A percentile compares a stretch with the other conserved stretches of the same genome.
Evolutionary conservation across 1,140 invertebrate genomes (phyloP).

Genomic region (Lepidurus arcticus): DNA sequence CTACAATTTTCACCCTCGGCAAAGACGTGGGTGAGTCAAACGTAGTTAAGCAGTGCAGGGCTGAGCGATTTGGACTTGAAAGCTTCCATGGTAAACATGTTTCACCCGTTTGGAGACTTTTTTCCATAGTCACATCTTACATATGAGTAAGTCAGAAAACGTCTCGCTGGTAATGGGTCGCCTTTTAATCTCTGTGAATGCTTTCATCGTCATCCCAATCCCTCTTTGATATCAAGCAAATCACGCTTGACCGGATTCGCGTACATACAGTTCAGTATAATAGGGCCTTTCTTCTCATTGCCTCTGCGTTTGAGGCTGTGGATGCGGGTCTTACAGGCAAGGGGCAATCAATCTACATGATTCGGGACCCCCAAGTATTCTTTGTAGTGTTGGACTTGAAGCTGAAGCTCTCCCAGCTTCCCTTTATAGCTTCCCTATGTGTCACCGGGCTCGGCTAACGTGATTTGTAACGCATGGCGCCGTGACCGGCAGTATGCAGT

Average conservation of each 20-base stretch:
- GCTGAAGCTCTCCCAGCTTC: slow-evolving; percentile 16
- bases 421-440: slow-evolving; percentile 11
- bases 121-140: background rate
- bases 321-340: background rate
- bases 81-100: background rate
- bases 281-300: background rate
- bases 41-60: background rate
- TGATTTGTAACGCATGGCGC: slow-evolving; percentile 13
- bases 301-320: background rate
- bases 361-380: slow-evolving; percentile 15
- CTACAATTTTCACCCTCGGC: background rate
- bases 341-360: slow-evolving; percentile 15
- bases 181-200: slow-evolving; percentile 2
- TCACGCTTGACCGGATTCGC: background rate
- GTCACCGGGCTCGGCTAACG: slow-evolving; percentile 7
- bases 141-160: background rate
- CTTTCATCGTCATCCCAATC: background rate
- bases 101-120: background rate
- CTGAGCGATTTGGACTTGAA: background rate
- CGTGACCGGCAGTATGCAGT: slow-evolving; percentile 8
- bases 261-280: background rate
- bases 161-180: background rate
- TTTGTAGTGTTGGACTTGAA: slow-evolving; percentile 4
- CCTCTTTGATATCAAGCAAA: slow-evolving; percentile 19
- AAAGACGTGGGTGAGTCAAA: slow-evolving; percentile 6